Percentiles rank a stretch among this genome's conserved stretches.
Conservation (phyloP, 2,113 vertebrate species). For the Panthera uncia region DNA sequence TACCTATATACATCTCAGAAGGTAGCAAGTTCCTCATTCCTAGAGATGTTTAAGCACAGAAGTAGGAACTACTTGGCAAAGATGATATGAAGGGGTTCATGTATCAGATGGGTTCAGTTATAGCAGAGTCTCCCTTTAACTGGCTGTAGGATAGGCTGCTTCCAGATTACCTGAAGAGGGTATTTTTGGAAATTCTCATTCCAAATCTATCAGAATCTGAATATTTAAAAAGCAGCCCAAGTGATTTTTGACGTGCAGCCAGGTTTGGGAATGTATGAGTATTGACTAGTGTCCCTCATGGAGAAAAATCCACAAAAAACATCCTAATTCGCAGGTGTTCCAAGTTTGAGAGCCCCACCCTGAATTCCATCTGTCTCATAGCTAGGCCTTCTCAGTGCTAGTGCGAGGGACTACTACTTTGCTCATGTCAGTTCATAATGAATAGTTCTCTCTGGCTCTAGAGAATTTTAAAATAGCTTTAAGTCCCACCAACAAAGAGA, state of each 20-base stretch:
- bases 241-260: background rate
- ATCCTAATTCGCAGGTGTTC: background rate
- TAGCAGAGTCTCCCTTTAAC: background rate
- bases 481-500: background rate
- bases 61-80: background rate
- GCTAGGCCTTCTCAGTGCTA: background rate
- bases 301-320: background rate
- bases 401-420: background rate
- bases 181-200: conserved; percentile 25
- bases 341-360: background rate
- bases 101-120: background rate
- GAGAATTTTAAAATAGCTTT: background rate
- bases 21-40: background rate
- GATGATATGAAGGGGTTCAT: background rate
- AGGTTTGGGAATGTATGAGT: background rate
- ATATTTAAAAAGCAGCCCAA: conserved; percentile 20
- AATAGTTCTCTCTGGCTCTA: background rate
- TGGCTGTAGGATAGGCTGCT: background rate
- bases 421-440: background rate
- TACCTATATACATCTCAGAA: background rate
- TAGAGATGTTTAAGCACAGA: background rate
- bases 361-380: background rate
- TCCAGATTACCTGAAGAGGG: background rate
- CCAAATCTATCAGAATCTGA: background rate
- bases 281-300: background rate